Evolutionary conservation across 2,113 vertebrate genomes (phyloP).

Genomic region (Pomatostomus ruficeps): DNA sequence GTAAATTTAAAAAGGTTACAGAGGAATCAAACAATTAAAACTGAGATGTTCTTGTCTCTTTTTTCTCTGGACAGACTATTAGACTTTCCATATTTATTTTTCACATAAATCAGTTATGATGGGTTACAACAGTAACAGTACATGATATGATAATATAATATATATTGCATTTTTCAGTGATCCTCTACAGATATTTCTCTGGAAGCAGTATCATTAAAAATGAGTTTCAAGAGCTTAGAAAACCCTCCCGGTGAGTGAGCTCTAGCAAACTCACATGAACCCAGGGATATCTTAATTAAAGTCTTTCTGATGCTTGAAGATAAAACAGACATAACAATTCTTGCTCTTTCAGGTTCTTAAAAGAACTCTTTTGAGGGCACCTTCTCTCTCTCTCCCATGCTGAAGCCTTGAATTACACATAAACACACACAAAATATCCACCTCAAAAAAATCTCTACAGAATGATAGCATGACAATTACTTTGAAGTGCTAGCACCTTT

Average conservation of each 20-base stretch:
- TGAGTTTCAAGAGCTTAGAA: conserved; percentile 51
- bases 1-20: conserved; percentile 5
- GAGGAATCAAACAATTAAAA: conserved; percentile 26
- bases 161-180: conserved; percentile 37
- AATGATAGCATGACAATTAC: conserved; percentile 15
- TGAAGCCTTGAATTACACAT: conserved; percentile 48
- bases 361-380: conserved; percentile 31
- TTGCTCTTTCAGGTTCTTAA: conserved; percentile 49
- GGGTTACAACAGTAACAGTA: conserved; percentile 21
- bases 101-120: neutral
- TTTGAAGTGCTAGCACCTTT: conserved; percentile 24
- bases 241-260: conserved; percentile 36
- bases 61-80: neutral
- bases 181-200: conserved; percentile 38
- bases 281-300: conserved; percentile 63
- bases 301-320: conserved; percentile 62
- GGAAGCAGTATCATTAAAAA: conserved; percentile 67
- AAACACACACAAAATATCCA: conserved; percentile 39
- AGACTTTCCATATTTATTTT: neutral
- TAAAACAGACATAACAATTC: conserved; percentile 53
- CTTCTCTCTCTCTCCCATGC: conserved; percentile 5
- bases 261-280: conserved; percentile 32
- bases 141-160: neutral
- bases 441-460: conserved; percentile 30
- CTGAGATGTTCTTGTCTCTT: neutral